Base-by-base conservation (phyloP, 1,140 invertebrate species). In the Papilio polyxenes region DNA sequence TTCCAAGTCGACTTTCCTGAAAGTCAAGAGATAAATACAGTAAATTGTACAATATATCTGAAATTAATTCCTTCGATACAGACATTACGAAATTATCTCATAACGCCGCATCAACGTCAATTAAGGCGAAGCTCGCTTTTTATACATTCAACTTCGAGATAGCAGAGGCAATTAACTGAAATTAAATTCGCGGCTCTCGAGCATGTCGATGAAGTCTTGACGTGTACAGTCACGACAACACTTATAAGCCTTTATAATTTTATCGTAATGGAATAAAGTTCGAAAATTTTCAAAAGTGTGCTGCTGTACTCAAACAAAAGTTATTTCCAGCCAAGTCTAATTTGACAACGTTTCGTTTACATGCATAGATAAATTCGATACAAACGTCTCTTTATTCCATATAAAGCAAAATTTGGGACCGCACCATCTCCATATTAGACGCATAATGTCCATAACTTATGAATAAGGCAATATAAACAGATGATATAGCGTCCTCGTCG, bases 361-460 rank as follows among this genome's bases (percentile, higher is more conserved):
- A 31, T 20, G 62, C 80, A 89, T 92, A 91, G 86, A 89, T 90
- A 72, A 37, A 91, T 93, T 89, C 89, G 87, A 81, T 81, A 80
- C 86, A 87, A 87, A 87, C 87, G 83, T 87, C 88, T 87, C 85
- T 89, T 89, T 90, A 89, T 92, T 92, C 89, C 90, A 87, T 89
- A 91, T 89, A 87, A 89, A 88, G 87, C 85, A 87, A 87, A 72
- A 87, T 88, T 90, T 85, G 88, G 89, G 90, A 91, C 87, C 87
- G 82, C 86, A 87, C 85, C 80, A 87, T 88, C 85, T 90, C 86
- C 86, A 86, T 88, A 87, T 88, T 85, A 83, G 81, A 88, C 82
- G 83, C 84, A 85, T 88, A 85, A 87, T 82, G 75, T 86, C 83
- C 56, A 84, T 80, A 83, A 82, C 83, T 85, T 85, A 86, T 80